Conservation (phyloP, 2,113 vertebrate species). For the Mus musculus region GRCm39 chr12:91280001-91280500, state of each 20-base stretch:
- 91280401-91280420: background rate
- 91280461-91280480: conserved; percentile 14
- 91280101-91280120: conserved; percentile 18
- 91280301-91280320: background rate
- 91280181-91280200: background rate
- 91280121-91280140: background rate
- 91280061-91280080: background rate
- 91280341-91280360: background rate
- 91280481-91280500: background rate
- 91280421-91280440: background rate
- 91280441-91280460: background rate
- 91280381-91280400: background rate
- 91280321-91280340: background rate
- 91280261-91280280: background rate
- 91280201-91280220: background rate
- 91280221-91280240: background rate
- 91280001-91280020: background rate
- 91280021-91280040: conserved; percentile 20
- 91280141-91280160: conserved; percentile 9
- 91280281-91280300: background rate
- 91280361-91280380: background rate
- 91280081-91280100: background rate
- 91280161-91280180: background rate
- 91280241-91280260: background rate
- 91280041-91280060: conserved; percentile 17